Conservation (phyloP, 2,113 vertebrate species). For the Percopsis transmontana region DNA sequence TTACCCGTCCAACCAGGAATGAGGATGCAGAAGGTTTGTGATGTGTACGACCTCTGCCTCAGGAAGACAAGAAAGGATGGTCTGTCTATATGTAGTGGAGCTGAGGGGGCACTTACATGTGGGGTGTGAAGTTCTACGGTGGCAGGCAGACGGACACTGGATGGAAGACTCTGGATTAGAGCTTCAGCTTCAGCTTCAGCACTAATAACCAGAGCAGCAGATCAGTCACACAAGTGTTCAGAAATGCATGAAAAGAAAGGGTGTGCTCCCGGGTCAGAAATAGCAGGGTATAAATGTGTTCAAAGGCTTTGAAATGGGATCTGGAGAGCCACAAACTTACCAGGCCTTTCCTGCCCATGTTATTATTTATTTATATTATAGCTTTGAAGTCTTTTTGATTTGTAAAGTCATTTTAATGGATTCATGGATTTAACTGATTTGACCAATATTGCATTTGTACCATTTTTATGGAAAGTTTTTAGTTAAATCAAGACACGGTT, state of each 20-base stretch:
- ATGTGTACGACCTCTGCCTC: too few species aligned
- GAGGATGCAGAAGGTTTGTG: too few species aligned
- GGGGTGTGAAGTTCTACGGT: not conserved
- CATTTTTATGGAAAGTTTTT: not conserved
- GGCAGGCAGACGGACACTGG: not conserved
- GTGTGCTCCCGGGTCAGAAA: slow-evolving; percentile 6
- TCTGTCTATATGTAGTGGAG: too few species aligned
- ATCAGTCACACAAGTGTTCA: too few species aligned
- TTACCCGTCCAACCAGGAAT: not conserved
- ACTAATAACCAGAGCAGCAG: slow-evolving; percentile 9
- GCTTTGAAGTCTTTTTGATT: slow-evolving; percentile 28
- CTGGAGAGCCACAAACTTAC: slow-evolving; percentile 23
- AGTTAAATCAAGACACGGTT: not conserved
- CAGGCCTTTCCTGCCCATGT: slow-evolving; percentile 24
- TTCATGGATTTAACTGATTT: too few species aligned
- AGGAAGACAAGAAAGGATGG: too few species aligned
- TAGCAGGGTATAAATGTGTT: slow-evolving; percentile 38
- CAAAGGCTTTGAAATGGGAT: slow-evolving; percentile 24
- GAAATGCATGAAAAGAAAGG: too few species aligned
- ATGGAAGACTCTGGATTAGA: slow-evolving; percentile 9
- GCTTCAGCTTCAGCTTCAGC: slow-evolving; percentile 20
- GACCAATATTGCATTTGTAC: not conserved
- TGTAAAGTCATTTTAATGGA: slow-evolving; percentile 1
- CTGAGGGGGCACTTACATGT: not conserved
- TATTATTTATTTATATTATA: slow-evolving; percentile 27